phyloP scores from a whole-genome alignment of 2,888 invertebrate species.

The Hetaerina titia region DNA sequence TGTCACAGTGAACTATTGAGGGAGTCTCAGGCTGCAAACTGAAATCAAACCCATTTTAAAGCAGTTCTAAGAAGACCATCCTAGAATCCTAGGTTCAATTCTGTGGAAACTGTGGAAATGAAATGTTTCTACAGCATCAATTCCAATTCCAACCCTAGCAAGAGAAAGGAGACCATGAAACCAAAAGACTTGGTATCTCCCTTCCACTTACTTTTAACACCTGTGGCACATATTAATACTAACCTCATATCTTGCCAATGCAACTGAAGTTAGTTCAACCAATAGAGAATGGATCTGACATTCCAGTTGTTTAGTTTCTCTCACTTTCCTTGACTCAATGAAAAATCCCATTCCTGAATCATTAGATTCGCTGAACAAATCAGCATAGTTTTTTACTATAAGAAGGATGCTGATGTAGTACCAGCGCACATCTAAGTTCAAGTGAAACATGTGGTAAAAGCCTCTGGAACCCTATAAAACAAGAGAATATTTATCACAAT shows the following conservation, averaged over 20 bases:
- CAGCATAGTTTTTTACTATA: constrained; percentile 70
- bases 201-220: background rate
- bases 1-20: too few relatives aligned
- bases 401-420: constrained; percentile 74
- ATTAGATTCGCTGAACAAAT: constrained; percentile 72
- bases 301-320: constrained; percentile 47
- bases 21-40: background rate
- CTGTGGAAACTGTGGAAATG: too few relatives aligned
- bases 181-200: background rate
- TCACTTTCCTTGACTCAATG: constrained; percentile 18
- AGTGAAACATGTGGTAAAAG: constrained; percentile 78
- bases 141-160: background rate
- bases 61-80: background rate
- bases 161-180: background rate
- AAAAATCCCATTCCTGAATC: constrained; percentile 32
- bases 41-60: background rate
- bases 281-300: constrained; percentile 66
- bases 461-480: constrained; percentile 76
- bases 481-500: background rate
- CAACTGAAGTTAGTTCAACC: constrained; percentile 68
- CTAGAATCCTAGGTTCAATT: background rate
- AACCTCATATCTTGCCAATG: constrained; percentile 68
- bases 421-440: constrained; percentile 79
- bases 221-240: background rate
- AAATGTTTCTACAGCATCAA: background rate